phyloP scores from a whole-genome alignment of 2,113 vertebrate species.

The Lasiurus borealis region DNA sequence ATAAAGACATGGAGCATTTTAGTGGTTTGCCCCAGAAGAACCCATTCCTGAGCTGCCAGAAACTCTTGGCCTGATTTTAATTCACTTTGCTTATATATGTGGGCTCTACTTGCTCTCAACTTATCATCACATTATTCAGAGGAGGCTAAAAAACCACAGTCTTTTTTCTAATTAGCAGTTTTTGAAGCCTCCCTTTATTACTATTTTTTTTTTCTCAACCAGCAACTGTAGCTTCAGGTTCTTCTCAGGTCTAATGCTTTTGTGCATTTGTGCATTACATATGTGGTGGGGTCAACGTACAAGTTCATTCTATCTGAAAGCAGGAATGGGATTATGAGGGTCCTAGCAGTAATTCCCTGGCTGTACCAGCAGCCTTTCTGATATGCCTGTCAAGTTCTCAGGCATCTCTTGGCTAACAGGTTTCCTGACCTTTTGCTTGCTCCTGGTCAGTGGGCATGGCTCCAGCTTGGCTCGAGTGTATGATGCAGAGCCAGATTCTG shows the following conservation, averaged over 20 bases:
- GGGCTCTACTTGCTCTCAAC: neutral
- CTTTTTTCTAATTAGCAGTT: neutral
- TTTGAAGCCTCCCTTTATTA: neutral
- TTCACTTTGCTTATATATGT: neutral
- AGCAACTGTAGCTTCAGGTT: neutral
- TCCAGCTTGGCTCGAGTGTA: neutral
- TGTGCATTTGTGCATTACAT: neutral
- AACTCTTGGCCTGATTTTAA: neutral
- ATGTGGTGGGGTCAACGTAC: neutral
- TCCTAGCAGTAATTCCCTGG: neutral
- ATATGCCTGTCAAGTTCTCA: neutral
- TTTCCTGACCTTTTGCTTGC: constrained; percentile 33
- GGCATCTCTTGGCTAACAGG: constrained; percentile 17
- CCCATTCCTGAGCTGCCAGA: neutral
- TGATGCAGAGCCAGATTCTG: neutral
- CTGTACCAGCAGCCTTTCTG: neutral
- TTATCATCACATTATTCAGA: neutral
- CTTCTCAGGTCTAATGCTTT: neutral
- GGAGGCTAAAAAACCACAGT: neutral
- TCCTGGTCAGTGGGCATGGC: neutral
- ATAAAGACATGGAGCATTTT: constrained; percentile 19
- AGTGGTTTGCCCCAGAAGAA: neutral
- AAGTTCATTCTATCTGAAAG: neutral
- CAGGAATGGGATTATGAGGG: neutral
- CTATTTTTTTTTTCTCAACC: neutral